Evolutionary conservation across 30 jellyfish, hydroid and myxozoan species (phyloP).

Genomic region (Clytia hemisphaerica): DNA sequence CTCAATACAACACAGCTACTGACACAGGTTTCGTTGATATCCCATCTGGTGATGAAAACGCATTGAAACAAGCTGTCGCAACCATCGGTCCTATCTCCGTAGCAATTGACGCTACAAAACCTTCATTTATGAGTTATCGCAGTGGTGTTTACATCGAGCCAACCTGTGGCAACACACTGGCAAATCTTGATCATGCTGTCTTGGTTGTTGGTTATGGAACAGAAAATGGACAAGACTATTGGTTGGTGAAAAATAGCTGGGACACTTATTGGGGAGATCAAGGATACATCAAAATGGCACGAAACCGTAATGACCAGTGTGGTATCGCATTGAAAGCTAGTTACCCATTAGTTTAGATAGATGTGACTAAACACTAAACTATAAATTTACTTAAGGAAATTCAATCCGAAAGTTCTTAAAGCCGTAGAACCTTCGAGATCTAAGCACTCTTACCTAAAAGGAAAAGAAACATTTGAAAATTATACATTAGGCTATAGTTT

Average conservation of each 20-base stretch:
- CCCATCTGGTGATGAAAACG: slow-evolving; percentile 91
- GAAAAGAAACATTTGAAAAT: too few species aligned
- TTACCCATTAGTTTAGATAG: too few species aligned
- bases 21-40: slow-evolving; percentile 81
- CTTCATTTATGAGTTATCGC: slow-evolving; percentile 70
- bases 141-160: slow-evolving; percentile 92
- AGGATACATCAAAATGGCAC: too few species aligned
- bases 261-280: too few species aligned
- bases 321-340: too few species aligned
- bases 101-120: slow-evolving; percentile 95
- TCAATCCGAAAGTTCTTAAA: too few species aligned
- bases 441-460: too few species aligned
- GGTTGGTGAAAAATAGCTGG: slow-evolving; percentile 98
- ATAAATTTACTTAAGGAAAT: too few species aligned
- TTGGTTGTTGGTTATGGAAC: slow-evolving; percentile 98
- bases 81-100: slow-evolving; percentile 96
- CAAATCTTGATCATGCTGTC: slow-evolving; percentile 92
- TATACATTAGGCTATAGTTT: too few species aligned
- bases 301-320: too few species aligned
- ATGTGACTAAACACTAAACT: too few species aligned
- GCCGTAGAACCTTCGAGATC: too few species aligned
- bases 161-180: slow-evolving; percentile 69
- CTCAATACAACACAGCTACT: slow-evolving; percentile 62
- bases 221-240: slow-evolving; percentile 78
- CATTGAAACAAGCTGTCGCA: slow-evolving; percentile 84